Conservation (phyloP, 2,113 vertebrate genomes). For the Cololabis saira region DNA sequence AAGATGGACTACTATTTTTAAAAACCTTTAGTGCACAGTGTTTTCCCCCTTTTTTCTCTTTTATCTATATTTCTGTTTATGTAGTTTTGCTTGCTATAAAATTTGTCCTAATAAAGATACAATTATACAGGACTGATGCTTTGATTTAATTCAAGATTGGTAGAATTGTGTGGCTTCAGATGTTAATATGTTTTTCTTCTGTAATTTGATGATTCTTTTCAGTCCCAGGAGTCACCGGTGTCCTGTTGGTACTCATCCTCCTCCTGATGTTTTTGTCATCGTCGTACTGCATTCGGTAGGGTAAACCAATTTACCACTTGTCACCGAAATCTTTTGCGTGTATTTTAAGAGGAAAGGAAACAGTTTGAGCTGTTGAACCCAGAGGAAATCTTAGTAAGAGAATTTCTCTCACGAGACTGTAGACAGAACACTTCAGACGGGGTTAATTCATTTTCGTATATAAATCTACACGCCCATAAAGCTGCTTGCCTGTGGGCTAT, state of each 20-base stretch:
- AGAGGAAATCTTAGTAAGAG: neutral
- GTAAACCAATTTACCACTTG: neutral
- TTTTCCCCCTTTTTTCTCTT: neutral
- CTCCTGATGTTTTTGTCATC: conserved; percentile 96
- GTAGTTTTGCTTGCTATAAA: neutral
- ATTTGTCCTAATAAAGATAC: neutral
- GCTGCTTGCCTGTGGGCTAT: too few species aligned
- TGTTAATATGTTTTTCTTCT: conserved; percentile 12
- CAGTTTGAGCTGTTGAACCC: neutral
- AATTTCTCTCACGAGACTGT: too few species aligned
- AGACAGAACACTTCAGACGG: too few species aligned
- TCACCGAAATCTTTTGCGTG: too few species aligned
- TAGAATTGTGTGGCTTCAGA: neutral
- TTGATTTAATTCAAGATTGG: too few species aligned
- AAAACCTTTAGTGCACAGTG: neutral
- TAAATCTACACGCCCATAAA: too few species aligned
- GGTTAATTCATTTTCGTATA: too few species aligned
- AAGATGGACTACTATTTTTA: conserved; percentile 60
- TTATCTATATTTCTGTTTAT: neutral
- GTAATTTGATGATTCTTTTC: conserved; percentile 28
- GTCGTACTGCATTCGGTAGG: conserved; percentile 90
- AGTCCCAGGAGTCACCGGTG: conserved; percentile 95
- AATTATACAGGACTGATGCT: too few species aligned
- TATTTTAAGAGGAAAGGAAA: neutral
- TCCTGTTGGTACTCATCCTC: conserved; percentile 92